Percentiles rank a stretch among this genome's conserved stretches.
These are phyloP conservation scores for Spermophilus dauricus DNA, from an alignment of 2,113 vertebrate genomes.

Conservation along the genomic window DNA sequence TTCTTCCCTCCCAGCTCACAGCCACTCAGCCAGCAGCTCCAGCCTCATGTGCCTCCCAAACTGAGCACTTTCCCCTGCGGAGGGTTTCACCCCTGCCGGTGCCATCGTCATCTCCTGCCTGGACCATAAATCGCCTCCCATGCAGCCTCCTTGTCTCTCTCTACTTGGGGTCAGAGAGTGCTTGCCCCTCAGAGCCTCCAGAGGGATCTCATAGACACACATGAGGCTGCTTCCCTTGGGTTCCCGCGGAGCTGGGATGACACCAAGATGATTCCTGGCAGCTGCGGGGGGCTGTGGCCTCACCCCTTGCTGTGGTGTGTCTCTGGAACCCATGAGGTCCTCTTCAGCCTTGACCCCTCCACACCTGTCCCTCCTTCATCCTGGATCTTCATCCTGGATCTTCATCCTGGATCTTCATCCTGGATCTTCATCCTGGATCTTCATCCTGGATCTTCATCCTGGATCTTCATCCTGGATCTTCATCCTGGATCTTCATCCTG, in stretches of 20 bases:
- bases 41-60: background rate
- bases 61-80: fast-evolving
- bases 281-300: fast-evolving
- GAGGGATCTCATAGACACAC: background rate
- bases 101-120: background rate
- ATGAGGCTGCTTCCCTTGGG: background rate
- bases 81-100: too few species aligned
- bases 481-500: fast-evolving
- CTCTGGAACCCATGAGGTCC: too few species aligned
- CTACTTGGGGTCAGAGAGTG: background rate
- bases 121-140: background rate
- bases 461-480: fast-evolving
- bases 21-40: too few species aligned
- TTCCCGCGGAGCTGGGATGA: fast-evolving
- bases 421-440: too few species aligned
- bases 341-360: fast-evolving
- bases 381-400: too few species aligned
- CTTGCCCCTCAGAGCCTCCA: background rate
- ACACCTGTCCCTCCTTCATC: too few species aligned
- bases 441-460: fast-evolving
- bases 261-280: fast-evolving
- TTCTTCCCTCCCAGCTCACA: background rate
- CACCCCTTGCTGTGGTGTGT: fast-evolving
- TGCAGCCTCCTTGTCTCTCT: background rate
- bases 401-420: fast-evolving